Percentiles rank a stretch among this genome's conserved stretches.
These are phyloP conservation scores for Stigmatopora argus DNA, from an alignment of 2,113 vertebrate species.

Conservation along the genomic window DNA sequence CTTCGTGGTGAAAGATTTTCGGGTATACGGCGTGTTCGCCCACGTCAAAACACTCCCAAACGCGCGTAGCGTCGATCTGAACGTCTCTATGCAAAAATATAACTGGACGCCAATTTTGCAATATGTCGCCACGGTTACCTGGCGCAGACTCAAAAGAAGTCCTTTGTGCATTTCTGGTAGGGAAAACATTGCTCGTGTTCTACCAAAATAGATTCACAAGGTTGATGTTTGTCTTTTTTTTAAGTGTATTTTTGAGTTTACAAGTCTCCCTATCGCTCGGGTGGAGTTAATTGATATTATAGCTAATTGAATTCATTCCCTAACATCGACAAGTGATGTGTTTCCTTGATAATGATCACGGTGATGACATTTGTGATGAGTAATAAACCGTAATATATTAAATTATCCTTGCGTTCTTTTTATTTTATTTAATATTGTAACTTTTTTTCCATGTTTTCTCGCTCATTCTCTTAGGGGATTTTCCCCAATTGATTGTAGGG, in stretches of 20 bases:
- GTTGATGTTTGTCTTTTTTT: neutral
- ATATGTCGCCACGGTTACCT: neutral
- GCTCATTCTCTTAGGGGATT: neutral
- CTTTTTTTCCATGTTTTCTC: neutral
- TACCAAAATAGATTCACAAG: neutral
- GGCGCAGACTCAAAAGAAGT: conserved; percentile 5
- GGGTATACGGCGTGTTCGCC: conserved; percentile 34
- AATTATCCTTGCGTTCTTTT: conserved; percentile 16
- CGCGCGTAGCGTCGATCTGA: neutral
- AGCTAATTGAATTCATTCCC: conserved; percentile 69
- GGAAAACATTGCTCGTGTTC: neutral
- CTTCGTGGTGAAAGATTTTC: conserved; percentile 37
- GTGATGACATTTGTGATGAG: conserved; percentile 71
- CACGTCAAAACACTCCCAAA: neutral
- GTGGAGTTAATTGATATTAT: conserved; percentile 52
- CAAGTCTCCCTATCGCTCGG: conserved; percentile 47
- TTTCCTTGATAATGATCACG: conserved; percentile 65
- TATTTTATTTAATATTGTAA: neutral
- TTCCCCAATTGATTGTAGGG: neutral
- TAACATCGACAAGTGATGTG: conserved; percentile 68
- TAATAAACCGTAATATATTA: conserved; percentile 80
- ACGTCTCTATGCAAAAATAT: conserved; percentile 6
- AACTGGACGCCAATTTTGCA: conserved; percentile 9
- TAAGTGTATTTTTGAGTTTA: conserved; percentile 67
- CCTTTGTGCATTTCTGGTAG: conserved; percentile 34